Base-by-base conservation (phyloP, 2,888 invertebrate species). In the Cerceris rybyensis region DNA sequence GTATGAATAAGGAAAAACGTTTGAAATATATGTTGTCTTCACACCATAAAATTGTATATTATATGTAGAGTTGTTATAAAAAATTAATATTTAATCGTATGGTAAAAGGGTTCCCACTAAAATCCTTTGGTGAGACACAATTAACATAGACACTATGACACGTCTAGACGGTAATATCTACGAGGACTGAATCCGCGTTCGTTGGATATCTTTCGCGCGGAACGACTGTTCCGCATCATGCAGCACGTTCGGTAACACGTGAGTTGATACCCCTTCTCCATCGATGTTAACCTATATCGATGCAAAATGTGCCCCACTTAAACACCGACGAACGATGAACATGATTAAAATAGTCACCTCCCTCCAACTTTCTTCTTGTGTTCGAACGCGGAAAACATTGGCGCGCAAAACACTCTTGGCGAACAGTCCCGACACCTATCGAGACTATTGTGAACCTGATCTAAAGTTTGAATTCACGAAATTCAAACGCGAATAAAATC, bases 231-330 rank as follows among this genome's bases (percentile, higher is more conserved):
- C 70, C 72, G 72, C 75, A 77, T 79, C 74, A 71, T 58, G 55
- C 76, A 75, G 85, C 85, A 83, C 85, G 85, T 85, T 85, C 60
- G 55, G 70, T 70, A 75, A 85, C 85, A 86, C 84, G 85, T 86
- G 85, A 85, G 79, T 39, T 39, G 57, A 0, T 61, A 42, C 72
- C 79, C 81, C 79, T 74, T 55, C 78, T 65, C 43, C 28, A 54
- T 52, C 60, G 41, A 7, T 49, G 55, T 64, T 61, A 80, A 78
- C 78, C 82, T 80, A 81, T 77, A 83, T 80, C 68, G 66, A 66
- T 69, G 60, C 63, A 63, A 70, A 80, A 74, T 59, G 75, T 75
- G 74, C 70, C 70, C 77, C 73, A 71, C 75, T 75, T 75, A 71
- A 54, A 8, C 68, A 49, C 17, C 65, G 41, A 17, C 67, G 58